Conservation (phyloP, 2,113 vertebrate species). For the Oceanites oceanicus region DNA sequence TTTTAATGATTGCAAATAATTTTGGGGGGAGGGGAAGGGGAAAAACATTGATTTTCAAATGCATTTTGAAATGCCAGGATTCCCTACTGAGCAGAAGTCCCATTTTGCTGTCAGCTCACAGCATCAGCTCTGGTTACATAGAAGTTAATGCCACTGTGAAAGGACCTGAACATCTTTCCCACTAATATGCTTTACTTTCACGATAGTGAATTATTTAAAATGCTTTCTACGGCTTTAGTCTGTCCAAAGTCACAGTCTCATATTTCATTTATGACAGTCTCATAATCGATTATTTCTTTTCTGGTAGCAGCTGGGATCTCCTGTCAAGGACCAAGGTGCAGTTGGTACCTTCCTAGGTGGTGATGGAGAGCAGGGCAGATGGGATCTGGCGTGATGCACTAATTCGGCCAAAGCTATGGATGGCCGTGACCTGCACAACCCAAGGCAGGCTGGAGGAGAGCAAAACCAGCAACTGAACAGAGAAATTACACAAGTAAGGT, state of each 20-base stretch:
- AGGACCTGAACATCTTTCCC: neutral
- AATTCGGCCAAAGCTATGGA: neutral
- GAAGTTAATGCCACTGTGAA: neutral
- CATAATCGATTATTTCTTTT: neutral
- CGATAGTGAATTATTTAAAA: slow-evolving; percentile 30
- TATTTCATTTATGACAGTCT: neutral
- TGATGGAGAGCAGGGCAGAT: neutral
- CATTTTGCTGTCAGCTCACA: neutral
- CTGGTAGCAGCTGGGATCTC: neutral
- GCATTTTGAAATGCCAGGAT: neutral
- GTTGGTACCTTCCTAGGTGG: neutral
- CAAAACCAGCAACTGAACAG: neutral
- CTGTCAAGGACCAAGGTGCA: neutral
- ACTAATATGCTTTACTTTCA: neutral
- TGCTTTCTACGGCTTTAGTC: neutral
- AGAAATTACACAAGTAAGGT: neutral
- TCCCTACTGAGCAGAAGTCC: neutral
- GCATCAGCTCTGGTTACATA: neutral
- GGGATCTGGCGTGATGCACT: neutral
- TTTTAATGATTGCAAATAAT: slow-evolving; percentile 19
- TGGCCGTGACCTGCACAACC: neutral
- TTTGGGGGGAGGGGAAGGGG: accelerated
- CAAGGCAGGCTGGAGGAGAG: neutral
- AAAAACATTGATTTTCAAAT: neutral
- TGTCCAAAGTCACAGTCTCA: neutral